phyloP scores from a whole-genome alignment of 2,113 vertebrate species.

The Dascyllus trimaculatus region DNA sequence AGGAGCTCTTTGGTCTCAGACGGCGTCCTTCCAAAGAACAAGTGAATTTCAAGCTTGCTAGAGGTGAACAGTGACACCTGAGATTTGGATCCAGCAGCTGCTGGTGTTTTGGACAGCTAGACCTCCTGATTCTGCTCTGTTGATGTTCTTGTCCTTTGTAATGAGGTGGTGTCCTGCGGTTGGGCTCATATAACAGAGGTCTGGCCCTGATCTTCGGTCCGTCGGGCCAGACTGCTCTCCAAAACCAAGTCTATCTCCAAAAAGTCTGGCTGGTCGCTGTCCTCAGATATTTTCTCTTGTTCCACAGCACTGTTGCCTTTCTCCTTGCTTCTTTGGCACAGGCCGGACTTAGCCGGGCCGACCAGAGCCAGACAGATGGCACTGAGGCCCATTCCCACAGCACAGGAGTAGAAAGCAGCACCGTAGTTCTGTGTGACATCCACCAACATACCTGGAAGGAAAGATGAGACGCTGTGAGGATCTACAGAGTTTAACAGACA shows the following conservation, averaged over 20 bases:
- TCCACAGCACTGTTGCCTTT: neutral
- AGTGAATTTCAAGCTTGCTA: constrained; percentile 42
- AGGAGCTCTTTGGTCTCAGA: constrained; percentile 52
- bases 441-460: constrained; percentile 89
- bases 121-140: neutral
- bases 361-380: constrained; percentile 90
- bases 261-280: constrained; percentile 86
- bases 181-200: constrained; percentile 51
- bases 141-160: neutral
- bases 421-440: constrained; percentile 92
- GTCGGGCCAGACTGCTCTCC: constrained; percentile 55
- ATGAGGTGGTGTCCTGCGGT: constrained; percentile 7
- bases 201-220: neutral
- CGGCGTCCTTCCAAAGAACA: neutral
- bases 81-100: constrained; percentile 37
- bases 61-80: constrained; percentile 46
- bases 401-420: constrained; percentile 95
- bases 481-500: neutral
- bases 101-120: neutral
- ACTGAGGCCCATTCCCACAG: constrained; percentile 89
- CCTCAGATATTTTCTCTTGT: constrained; percentile 38
- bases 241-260: constrained; percentile 90
- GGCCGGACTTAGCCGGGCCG: constrained; percentile 84
- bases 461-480: neutral
- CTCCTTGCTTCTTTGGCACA: constrained; percentile 60